Conservation (phyloP, 2,113 vertebrate genomes). For the Pelecanus crispus region DNA sequence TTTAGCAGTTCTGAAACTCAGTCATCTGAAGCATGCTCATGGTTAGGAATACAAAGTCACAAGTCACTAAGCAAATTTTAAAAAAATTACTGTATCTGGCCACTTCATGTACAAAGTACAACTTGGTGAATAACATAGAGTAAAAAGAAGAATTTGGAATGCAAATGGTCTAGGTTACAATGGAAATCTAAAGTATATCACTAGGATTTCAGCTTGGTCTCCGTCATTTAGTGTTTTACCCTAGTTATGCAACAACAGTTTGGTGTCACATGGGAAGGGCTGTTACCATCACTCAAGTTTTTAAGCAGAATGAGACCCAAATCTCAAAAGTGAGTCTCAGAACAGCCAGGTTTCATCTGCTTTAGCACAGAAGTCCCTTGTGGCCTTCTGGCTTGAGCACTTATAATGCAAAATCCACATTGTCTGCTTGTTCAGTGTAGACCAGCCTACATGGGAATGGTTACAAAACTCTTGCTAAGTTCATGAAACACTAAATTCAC, state of each 20-base stretch:
- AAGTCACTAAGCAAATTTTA: background rate
- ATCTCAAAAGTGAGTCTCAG: background rate
- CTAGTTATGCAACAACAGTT: background rate
- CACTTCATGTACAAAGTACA: background rate
- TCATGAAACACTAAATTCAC: background rate
- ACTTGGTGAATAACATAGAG: background rate
- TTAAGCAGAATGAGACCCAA: background rate
- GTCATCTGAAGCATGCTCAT: background rate
- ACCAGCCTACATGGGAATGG: background rate
- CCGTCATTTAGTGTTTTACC: background rate
- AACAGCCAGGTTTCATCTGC: background rate
- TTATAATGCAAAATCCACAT: background rate
- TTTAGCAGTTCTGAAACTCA: background rate
- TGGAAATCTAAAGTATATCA: background rate
- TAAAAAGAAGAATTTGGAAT: background rate
- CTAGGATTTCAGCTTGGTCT: background rate
- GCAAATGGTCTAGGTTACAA: background rate
- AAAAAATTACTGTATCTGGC: background rate
- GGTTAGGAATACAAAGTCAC: background rate
- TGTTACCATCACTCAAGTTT: background rate
- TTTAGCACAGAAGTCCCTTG: background rate
- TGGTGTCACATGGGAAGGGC: background rate
- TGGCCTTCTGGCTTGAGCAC: background rate
- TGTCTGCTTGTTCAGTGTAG: background rate
- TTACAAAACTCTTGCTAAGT: background rate